These are phyloP conservation scores for Hippasteria phrygiana DNA, from an alignment of 53 echinoderm and acorn worm genomes.

Conservation along the genomic window DNA sequence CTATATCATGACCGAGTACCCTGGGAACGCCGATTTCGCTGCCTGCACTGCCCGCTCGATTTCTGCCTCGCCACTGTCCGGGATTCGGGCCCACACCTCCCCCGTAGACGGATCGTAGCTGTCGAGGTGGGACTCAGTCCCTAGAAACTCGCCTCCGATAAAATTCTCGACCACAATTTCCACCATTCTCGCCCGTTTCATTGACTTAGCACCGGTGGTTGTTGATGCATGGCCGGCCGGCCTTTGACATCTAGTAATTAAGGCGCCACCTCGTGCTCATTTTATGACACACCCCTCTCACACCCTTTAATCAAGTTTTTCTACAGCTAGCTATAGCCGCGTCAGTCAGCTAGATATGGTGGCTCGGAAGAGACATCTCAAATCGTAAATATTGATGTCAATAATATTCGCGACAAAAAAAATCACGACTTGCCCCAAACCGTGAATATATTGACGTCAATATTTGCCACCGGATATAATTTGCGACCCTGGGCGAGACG, in stretches of 20 bases:
- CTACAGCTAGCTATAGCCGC: no score
- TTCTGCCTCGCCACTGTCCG: constrained; percentile 85
- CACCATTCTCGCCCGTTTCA: constrained; percentile 26
- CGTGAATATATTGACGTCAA: no score
- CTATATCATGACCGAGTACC: constrained; percentile 57
- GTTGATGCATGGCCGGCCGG: not conserved
- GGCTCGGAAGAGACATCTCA: no score
- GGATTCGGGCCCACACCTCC: constrained; percentile 92
- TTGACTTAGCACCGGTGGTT: not conserved
- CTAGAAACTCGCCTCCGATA: constrained; percentile 82
- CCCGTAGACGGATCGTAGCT: constrained; percentile 93
- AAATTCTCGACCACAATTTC: constrained; percentile 72
- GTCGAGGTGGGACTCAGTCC: constrained; percentile 65
- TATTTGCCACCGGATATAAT: no score
- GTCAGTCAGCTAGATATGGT: no score
- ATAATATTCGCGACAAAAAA: no score
- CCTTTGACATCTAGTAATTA: not conserved
- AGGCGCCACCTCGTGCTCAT: not conserved
- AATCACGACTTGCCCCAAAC: no score
- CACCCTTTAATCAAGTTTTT: no score
- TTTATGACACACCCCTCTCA: no score
- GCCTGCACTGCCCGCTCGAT: constrained; percentile 79
- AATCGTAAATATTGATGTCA: no score
- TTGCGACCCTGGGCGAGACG: no score
- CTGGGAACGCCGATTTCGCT: constrained; percentile 84